Evolutionary conservation across 2,113 vertebrate genomes (phyloP), one percentile per base, ranked within the genome.

Genomic region (Columbina picui): DNA sequence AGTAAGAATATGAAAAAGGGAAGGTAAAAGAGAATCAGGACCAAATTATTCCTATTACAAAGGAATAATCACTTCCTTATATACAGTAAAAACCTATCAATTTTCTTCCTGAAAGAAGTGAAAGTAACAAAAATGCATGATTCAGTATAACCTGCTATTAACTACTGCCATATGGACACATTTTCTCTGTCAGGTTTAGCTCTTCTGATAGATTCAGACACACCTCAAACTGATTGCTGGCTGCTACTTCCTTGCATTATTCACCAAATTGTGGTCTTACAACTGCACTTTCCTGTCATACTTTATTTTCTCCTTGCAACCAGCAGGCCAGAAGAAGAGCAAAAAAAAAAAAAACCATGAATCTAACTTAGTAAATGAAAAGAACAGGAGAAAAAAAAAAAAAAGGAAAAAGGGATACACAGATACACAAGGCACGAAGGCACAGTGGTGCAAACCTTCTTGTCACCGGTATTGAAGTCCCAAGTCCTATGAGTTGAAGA

Each of bases 341-440:
- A 60, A 60, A 60, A 19, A 29, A 19, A 59, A 36, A 60, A 60
- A 60, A 19, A 29, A 19, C 53, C 32, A 0, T 43, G 20, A 67
- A 76, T 65, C 70, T 43, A 23, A 34, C 17, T 59, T 81, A 55
- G 6, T 9, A 92, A 55, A 65, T n/a, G 1, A 36, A 59, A 68
- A 69, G 4, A 57, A n/a, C 0, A 1, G 15, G 18, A 9, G 1
- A 2, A 6, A 23, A 23, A 69, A 34, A 39, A 12, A 12, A n/a
- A n/a, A n/a, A n/a, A n/a, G n/a, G n/a, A n/a, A n/a, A n/a, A n/a
- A n/a, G n/a, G n/a, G n/a, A 39, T 39, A 39, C 45, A 45, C 45
- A 45, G 43, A 26, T 30, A 12, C 18, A 68, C 18, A 59, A 82
- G 7, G 30, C 8, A 50, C 22, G 57, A 10, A 19, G 45, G 45